A percentile compares a stretch with the other conserved stretches of the same genome.
Evolutionary conservation across 2,888 invertebrate species (phyloP).

Genomic region (Cerceris ruficornis): DNA sequence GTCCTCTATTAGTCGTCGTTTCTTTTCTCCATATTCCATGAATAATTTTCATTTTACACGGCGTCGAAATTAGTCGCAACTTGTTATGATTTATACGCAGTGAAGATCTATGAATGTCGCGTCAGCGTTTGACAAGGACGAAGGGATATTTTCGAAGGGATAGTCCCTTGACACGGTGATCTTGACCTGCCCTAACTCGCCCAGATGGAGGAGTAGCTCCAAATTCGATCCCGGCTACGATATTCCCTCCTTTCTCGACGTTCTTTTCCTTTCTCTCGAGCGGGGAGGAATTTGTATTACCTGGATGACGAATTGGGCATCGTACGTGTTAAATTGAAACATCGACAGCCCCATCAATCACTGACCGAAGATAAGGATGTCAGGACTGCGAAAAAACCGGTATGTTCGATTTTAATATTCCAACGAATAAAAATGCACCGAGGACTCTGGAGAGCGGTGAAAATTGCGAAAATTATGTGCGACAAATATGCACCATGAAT

Average conservation of each 20-base stretch:
- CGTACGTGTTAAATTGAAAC: too few relatives aligned
- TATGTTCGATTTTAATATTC: background rate
- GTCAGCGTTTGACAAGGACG: slow-evolving; percentile 3
- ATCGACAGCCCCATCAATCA: too few relatives aligned
- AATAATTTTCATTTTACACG: too few relatives aligned
- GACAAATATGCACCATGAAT: too few relatives aligned
- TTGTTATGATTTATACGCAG: too few relatives aligned
- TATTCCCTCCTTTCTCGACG: slow-evolving; percentile 13
- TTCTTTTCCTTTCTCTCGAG: background rate
- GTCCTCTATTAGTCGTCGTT: background rate
- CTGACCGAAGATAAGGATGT: too few relatives aligned
- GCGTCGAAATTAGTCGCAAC: too few relatives aligned
- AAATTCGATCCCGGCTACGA: background rate
- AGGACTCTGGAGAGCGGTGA: too few relatives aligned
- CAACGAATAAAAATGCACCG: too few relatives aligned
- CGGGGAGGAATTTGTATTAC: too few relatives aligned
- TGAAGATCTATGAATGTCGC: background rate
- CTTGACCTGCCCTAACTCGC: slow-evolving; percentile 37
- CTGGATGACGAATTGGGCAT: too few relatives aligned
- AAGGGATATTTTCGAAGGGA: background rate
- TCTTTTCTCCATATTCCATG: slow-evolving; percentile 1
- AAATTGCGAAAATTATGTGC: too few relatives aligned
- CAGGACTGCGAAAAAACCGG: background rate
- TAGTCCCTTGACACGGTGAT: slow-evolving; percentile 22
- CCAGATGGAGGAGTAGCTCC: background rate